A percentile compares a stretch with the other conserved stretches of the same genome.
phyloP scores from a whole-genome alignment of 2,797 vertebrate genomes.

The Pseudochirops corinnae region DNA sequence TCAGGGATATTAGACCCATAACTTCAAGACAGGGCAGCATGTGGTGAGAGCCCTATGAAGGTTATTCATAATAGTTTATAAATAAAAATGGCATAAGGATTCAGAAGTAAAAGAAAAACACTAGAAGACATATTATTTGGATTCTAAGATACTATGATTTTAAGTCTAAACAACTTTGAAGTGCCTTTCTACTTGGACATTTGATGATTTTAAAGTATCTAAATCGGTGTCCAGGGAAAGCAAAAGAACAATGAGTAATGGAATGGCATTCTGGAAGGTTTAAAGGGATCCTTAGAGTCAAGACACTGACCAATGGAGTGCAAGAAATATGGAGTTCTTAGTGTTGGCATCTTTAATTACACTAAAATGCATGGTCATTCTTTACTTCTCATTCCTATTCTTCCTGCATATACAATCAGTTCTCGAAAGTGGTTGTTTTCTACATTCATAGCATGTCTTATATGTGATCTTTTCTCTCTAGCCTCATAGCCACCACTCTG shows the following conservation, averaged over 20 bases:
- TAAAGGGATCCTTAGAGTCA: background rate
- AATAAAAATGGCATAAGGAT: background rate
- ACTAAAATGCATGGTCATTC: background rate
- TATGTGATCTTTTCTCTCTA: background rate
- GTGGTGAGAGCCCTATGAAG: background rate
- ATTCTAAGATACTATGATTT: background rate
- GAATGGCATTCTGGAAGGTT: background rate
- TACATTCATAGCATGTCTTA: background rate
- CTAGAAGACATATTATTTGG: too few relatives aligned
- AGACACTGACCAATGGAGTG: background rate
- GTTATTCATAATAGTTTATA: background rate
- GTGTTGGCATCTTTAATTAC: background rate
- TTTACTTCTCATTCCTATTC: background rate
- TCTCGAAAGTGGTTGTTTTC: background rate
- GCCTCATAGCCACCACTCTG: background rate
- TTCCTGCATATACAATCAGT: background rate
- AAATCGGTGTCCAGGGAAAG: background rate
- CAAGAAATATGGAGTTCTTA: background rate
- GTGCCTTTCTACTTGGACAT: background rate
- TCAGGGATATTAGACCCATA: background rate
- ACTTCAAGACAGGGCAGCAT: background rate
- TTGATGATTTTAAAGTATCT: background rate
- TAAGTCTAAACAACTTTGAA: background rate
- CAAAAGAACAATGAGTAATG: background rate
- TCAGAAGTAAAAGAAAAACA: background rate